A percentile compares a stretch with the other conserved stretches of the same genome.
Conservation (phyloP, 2,113 vertebrate genomes). For the Dromas ardeola region DNA sequence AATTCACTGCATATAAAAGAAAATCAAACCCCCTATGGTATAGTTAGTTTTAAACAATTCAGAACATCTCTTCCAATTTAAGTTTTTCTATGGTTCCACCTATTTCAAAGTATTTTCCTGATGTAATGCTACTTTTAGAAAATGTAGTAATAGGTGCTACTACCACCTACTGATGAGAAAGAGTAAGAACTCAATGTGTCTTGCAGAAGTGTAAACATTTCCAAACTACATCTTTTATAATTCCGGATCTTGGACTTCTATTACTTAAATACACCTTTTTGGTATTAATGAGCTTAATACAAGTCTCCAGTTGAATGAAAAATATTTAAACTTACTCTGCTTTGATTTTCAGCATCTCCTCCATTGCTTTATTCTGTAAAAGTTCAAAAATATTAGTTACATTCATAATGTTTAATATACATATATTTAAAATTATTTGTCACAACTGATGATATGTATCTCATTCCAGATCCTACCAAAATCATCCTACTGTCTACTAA, state of each 20-base stretch:
- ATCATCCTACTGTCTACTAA: not conserved
- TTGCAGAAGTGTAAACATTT: not conserved
- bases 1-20: not conserved
- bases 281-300: not conserved
- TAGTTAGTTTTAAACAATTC: not conserved
- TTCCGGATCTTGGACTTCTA: not conserved
- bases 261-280: not conserved
- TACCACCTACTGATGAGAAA: slow-evolving; percentile 43
- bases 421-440: not conserved
- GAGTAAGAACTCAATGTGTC: not conserved
- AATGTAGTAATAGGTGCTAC: not conserved
- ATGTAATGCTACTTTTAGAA: not conserved
- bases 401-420: not conserved
- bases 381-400: not conserved
- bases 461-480: not conserved
- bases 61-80: not conserved
- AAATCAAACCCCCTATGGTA: not conserved
- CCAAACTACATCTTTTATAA: not conserved
- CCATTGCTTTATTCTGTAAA: slow-evolving; percentile 71
- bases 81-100: not conserved
- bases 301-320: not conserved
- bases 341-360: slow-evolving; percentile 81
- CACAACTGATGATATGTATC: not conserved
- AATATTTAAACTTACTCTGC: slow-evolving; percentile 80
- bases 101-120: not conserved